Base-by-base conservation (phyloP, 1,140 invertebrate genomes). In the Zaprionus lachaisei region DNA sequence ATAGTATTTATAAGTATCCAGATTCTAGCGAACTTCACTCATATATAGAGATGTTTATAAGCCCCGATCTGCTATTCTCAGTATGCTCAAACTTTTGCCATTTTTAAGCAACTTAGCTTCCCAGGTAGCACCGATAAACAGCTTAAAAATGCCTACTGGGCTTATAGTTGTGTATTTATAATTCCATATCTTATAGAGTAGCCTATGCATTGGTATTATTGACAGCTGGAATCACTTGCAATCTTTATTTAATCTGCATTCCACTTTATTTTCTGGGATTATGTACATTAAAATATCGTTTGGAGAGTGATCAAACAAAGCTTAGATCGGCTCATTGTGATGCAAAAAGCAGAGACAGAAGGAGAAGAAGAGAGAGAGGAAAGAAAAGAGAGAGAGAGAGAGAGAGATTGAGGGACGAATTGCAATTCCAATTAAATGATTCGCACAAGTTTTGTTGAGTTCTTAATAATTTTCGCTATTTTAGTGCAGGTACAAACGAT, bases 401-500 rank as follows among this genome's bases (percentile, higher is more conserved):
- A 49, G 17, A 49, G 3, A 17, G 44, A 7, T 3, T 12, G 24
- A 28, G 12, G 5, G 22, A 61, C 11, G 4, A 44, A 57, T 37
- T 41, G 54, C 54, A 20, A 51, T 64, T 49, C 41, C 17, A 51
- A 64, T 51, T 20, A 66, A 38, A 34, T 17, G 47, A 66, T 63
- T 62, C 60, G 51, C 63, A 22, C 65, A 70, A 38, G 22, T 44
- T 26, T 56, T 26, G 49, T 78, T 49, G 17, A 31, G 58, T 54
- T 38, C 38, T 60, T 20, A 38, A 74, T 80, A 74, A 79, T 66
- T 79, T 80, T 15, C 34, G 47, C 70, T 73, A 68, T 74, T 78
- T 69, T 55, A 73, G 61, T 63, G 14, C 34, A 57, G 34, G 47
- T 47, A 34, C 28, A 34, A 58, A 22, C n/a, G 31, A 37, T 60